A percentile compares a stretch with the other conserved stretches of the same genome.
Conservation (phyloP, 2,797 vertebrate species). For the Sebastes hopkinsi region DNA sequence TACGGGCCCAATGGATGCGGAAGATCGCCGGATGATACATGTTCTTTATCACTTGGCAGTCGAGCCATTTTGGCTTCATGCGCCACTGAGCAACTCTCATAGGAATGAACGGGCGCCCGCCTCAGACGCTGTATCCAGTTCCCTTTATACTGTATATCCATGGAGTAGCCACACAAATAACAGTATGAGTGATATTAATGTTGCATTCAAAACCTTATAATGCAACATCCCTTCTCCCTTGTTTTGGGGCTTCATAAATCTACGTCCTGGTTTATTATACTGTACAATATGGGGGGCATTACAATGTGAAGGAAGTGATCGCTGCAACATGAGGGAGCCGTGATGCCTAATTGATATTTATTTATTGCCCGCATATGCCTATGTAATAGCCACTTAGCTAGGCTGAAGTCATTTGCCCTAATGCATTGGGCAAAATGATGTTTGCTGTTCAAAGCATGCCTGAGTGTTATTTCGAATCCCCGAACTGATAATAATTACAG, state of each 20-base stretch:
- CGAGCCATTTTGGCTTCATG: too few relatives aligned
- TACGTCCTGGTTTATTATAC: slow-evolving; percentile 3
- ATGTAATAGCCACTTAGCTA: slow-evolving; percentile 43
- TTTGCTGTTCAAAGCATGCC: neutral
- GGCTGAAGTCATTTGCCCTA: slow-evolving; percentile 26
- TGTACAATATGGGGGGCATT: neutral
- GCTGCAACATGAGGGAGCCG: slow-evolving; percentile 12
- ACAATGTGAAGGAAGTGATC: neutral
- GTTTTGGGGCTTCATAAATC: slow-evolving; percentile 1
- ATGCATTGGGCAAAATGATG: slow-evolving; percentile 6
- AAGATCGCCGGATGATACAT: rapidly evolving
- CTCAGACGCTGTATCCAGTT: too few relatives aligned
- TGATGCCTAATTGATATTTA: slow-evolving; percentile 52
- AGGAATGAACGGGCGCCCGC: too few relatives aligned
- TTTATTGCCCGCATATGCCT: slow-evolving; percentile 37
- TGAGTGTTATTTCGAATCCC: slow-evolving; percentile 1
- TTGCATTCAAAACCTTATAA: neutral
- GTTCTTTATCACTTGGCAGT: too few relatives aligned
- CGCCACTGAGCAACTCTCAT: too few relatives aligned
- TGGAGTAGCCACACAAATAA: neutral
- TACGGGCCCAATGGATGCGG: too few relatives aligned
- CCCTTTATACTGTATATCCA: too few relatives aligned
- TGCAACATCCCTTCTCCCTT: neutral
- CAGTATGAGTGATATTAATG: neutral
- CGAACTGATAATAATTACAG: slow-evolving; percentile 11